phyloP scores from a whole-genome alignment of 2,113 vertebrate species.

The Enhydra lutris region DNA sequence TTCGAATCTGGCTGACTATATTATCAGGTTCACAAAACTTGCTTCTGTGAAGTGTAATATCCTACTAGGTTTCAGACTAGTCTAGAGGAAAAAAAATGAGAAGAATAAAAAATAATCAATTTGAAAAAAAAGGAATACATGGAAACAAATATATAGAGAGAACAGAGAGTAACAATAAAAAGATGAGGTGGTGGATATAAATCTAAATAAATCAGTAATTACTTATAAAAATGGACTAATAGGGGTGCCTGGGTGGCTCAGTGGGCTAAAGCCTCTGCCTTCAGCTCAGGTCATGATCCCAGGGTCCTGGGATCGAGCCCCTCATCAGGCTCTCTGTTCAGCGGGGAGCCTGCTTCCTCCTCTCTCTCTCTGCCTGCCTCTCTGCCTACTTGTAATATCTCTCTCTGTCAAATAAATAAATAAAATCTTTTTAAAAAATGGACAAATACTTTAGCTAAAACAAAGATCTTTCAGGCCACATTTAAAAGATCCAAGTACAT shows the following conservation, averaged over 20 bases:
- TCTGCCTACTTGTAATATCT: too few relatives aligned
- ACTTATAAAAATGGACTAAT: neutral
- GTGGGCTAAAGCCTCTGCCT: too few relatives aligned
- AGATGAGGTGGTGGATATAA: neutral
- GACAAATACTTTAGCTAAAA: neutral
- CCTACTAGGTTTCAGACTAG: neutral
- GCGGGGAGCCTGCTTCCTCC: too few relatives aligned
- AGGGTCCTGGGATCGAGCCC: too few relatives aligned
- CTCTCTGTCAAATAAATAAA: too few relatives aligned
- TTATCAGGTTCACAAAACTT: constrained; percentile 23
- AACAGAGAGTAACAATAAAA: neutral
- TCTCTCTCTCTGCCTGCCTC: too few relatives aligned
- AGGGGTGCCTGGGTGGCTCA: too few relatives aligned
- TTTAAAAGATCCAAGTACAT: neutral
- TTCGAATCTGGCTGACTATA: neutral
- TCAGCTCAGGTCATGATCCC: too few relatives aligned
- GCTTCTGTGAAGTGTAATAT: neutral
- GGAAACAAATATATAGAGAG: neutral
- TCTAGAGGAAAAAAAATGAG: neutral
- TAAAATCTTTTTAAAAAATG: neutral
- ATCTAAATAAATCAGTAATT: neutral
- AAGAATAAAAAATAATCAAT: neutral
- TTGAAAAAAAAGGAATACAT: neutral
- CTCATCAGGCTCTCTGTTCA: too few relatives aligned
- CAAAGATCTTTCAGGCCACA: neutral